Evolutionary conservation across 2,888 invertebrate species (phyloP), one percentile per base, ranked within the genome.

Genomic region (Chirona hameri): DNA sequence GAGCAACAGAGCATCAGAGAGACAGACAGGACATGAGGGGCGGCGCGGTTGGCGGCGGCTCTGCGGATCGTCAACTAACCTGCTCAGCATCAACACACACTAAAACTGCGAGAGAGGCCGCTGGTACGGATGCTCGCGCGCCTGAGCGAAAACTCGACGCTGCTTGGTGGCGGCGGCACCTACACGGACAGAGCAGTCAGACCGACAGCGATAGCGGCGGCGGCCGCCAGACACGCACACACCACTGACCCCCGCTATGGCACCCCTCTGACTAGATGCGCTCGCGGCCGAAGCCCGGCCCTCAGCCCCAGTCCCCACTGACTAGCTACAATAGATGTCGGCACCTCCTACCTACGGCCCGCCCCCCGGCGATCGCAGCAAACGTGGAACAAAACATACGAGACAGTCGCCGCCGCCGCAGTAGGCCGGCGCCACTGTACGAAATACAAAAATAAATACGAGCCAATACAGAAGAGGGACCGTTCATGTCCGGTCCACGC

Each of bases 361-460:
- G 72, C 31, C 72, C 4, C 5, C 31, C 7, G 29, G 18, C 15
- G 15, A 3, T 0, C 14, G 46, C 39, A 46, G 46, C 39, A 76
- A 76, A 76, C 46, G 76, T 76, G 76, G 76, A 76, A 76, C 76
- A 76, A 76, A 76, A 76, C 76, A 76, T 46, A 76, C 29, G 31
- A 72, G 29, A n/a, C 29, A 69, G 12, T 39, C 10, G 46, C 76
- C 24, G 31, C 72, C 72, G 76, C 76, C 12, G 15, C 31, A 39
- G 39, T 39, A 2, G 14, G 18, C 39, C 24, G 2, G 5, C 76
- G 39, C 21, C 39, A 76, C 39, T 76, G 76, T 24, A 76, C 46
- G 24, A 76, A 76, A 46, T 76, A 76, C 76, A 76, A 76, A 76
- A 76, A 76, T 76, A 76, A 76, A 76, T 76, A 76, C 76, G 39